Evolutionary conservation across 2,888 invertebrate species (phyloP).

Genomic region (Cylindroiulus punctatus): DNA sequence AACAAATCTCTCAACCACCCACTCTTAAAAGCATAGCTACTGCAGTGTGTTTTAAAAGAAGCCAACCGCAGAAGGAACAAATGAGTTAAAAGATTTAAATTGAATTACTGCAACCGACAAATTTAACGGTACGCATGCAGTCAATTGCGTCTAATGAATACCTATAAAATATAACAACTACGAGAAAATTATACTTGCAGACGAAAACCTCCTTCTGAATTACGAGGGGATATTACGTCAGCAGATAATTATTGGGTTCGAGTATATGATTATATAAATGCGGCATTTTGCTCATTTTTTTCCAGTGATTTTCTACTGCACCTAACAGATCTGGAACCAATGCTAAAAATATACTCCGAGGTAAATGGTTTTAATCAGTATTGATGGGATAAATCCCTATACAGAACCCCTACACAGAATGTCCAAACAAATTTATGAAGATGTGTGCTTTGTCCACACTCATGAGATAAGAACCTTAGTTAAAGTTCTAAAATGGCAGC

Average conservation of each 20-base stretch:
- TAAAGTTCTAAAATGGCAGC: too few species aligned
- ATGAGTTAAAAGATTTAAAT: neutral
- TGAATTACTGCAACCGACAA: neutral
- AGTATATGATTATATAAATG: slow-evolving; percentile 7
- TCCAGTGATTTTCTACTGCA: neutral
- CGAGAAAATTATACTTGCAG: neutral
- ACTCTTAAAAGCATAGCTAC: too few species aligned
- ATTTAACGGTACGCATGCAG: slow-evolving; percentile 9
- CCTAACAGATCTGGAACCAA: too few species aligned
- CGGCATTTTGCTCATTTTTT: neutral
- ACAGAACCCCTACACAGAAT: too few species aligned
- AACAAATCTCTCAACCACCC: neutral
- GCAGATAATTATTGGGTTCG: neutral
- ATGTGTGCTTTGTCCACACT: too few species aligned
- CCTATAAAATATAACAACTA: neutral
- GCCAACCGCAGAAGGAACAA: too few species aligned
- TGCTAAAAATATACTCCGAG: too few species aligned
- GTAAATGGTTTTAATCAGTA: too few species aligned
- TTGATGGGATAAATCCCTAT: too few species aligned
- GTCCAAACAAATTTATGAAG: too few species aligned
- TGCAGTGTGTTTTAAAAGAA: too few species aligned
- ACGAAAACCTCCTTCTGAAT: neutral
- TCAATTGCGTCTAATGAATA: slow-evolving; percentile 19
- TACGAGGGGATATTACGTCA: neutral
- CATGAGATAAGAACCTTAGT: too few species aligned